Conservation (phyloP, 2,113 vertebrate species). For the Rallus limicola region DNA sequence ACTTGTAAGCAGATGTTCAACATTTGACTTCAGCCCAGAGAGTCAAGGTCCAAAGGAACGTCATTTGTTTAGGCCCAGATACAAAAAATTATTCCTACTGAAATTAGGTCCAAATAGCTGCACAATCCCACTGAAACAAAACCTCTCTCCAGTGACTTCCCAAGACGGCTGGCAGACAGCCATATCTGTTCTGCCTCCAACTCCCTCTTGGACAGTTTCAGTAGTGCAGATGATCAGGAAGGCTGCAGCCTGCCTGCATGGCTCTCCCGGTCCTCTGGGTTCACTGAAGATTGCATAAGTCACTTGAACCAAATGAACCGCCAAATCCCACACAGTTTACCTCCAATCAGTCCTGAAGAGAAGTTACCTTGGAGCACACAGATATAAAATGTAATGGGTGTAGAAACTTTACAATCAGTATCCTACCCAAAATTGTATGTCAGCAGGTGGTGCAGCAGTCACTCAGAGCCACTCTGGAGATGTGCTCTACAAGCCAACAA, state of each 20-base stretch:
- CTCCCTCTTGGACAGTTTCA: not conserved
- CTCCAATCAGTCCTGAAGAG: rapidly evolving
- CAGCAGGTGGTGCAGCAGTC: not conserved
- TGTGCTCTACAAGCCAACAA: rapidly evolving
- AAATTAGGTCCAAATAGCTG: not conserved
- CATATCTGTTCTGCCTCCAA: not conserved
- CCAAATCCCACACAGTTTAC: not conserved
- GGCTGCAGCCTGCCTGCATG: not conserved
- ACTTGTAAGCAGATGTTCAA: not conserved
- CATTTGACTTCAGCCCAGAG: conserved; percentile 29
- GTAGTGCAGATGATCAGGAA: not conserved
- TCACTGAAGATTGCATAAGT: not conserved
- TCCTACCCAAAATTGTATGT: not conserved
- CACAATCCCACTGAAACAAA: not conserved
- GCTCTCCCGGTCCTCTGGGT: rapidly evolving
- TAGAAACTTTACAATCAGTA: not conserved
- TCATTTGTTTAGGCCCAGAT: conserved; percentile 1
- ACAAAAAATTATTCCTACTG: not conserved
- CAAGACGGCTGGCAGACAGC: not conserved
- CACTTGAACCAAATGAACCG: not conserved
- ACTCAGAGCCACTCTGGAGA: not conserved
- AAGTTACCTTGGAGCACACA: not conserved
- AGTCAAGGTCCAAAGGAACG: conserved; percentile 26
- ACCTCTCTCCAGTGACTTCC: not conserved
- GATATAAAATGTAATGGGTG: not conserved